Evolutionary conservation across 2,888 invertebrate genomes (phyloP).

Genomic region (Tuta absoluta): DNA sequence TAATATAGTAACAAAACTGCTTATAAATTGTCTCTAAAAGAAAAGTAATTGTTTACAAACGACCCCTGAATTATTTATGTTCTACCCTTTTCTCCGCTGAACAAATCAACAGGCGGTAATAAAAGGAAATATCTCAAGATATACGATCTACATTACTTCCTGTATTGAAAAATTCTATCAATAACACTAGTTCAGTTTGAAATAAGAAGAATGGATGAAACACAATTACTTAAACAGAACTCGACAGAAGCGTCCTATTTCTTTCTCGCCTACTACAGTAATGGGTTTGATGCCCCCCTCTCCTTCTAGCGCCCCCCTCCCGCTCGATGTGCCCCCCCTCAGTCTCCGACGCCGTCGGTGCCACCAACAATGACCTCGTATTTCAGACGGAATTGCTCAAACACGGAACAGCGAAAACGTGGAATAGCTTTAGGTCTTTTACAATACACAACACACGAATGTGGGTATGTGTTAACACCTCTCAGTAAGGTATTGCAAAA

Average conservation of each 20-base stretch:
- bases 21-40: constrained; percentile 18
- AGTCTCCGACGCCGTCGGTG: constrained; percentile 69
- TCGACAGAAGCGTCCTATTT: constrained; percentile 75
- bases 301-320: constrained; percentile 49
- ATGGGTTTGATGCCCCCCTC: constrained; percentile 66
- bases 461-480: constrained; percentile 15
- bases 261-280: constrained; percentile 76
- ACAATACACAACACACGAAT: constrained; percentile 30
- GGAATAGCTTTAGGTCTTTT: constrained; percentile 63
- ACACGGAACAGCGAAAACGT: constrained; percentile 75
- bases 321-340: constrained; percentile 44
- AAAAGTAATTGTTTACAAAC: constrained; percentile 21
- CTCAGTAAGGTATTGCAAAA: constrained; percentile 10
- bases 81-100: constrained; percentile 15
- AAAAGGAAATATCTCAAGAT: constrained; percentile 13
- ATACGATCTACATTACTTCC: constrained; percentile 28
- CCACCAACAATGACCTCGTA: constrained; percentile 81
- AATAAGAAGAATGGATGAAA: constrained; percentile 68
- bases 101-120: constrained; percentile 21
- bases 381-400: constrained; percentile 80
- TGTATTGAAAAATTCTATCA: constrained; percentile 46
- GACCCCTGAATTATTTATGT: constrained; percentile 12
- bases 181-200: constrained; percentile 53
- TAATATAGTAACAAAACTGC: constrained; percentile 18
- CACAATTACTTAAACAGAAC: constrained; percentile 77